Evolutionary conservation across 2,113 vertebrate genomes (phyloP), one percentile per base, ranked within the genome.

Genomic region (Conger conger): DNA sequence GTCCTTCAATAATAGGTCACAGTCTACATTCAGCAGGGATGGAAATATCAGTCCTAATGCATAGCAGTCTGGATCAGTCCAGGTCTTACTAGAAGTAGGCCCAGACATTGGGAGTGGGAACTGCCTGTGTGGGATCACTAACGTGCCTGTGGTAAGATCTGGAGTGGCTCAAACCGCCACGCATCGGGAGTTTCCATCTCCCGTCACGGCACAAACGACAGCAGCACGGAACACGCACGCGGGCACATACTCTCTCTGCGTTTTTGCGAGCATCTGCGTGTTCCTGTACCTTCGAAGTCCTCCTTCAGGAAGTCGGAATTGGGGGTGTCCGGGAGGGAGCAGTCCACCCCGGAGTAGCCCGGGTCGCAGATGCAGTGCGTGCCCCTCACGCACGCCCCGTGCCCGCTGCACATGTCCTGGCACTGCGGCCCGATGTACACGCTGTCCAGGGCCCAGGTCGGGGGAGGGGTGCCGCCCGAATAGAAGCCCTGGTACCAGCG

Each of bases 401-500:
- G 98, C 1, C 98, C 97, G 0, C 94, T 96, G 88, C 98, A 99
- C 98, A 99, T 99, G 90, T 98, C 97, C 91, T 98, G 97, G 63
- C 98, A 99, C 91, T 98, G 98, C 0, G 98, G 98, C 20, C 98
- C 98, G 0, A 99, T 95, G 89, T 99, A 99, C 50, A 99, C 92
- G 0, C 97, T 98, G 91, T 99, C 98, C 86, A 99, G 93, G 45
- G 98, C 98, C 98, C 98, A 99, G 0, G 97, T 99, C 89, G 98
- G 96, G 8, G 97, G 97, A 84, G 97, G 90, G 86, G 96, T 94
- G 33, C 97, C 96, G 53, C 92, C 87, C 30, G 96, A 94, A 86
- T 96, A 99, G 93, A 98, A 99, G 8, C 98, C 98, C 91, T 99
- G 98, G 93, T 97, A 99, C 98, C 98, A 99, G 79, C 98, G 95